phyloP scores from a whole-genome alignment of 2,113 vertebrate genomes.

The Eonycteris spelaea region DNA sequence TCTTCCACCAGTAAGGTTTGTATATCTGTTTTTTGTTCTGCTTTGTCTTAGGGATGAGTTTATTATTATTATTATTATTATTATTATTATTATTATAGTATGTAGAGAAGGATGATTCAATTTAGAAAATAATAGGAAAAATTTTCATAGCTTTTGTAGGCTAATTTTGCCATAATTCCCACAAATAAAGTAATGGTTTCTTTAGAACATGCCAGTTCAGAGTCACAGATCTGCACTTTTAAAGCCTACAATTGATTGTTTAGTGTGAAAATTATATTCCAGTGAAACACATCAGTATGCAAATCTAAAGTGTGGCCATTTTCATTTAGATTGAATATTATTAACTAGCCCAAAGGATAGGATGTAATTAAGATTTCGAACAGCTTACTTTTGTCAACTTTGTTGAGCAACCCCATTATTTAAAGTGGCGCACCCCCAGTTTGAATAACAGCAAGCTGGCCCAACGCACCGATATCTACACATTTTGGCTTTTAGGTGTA shows the following conservation, averaged over 20 bases:
- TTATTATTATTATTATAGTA: constrained; percentile 32
- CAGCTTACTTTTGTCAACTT: constrained; percentile 66
- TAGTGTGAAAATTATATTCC: constrained; percentile 50
- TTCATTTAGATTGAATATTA: constrained; percentile 52
- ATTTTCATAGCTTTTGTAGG: constrained; percentile 17
- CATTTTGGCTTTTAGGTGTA: background rate
- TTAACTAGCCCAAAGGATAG: constrained; percentile 54
- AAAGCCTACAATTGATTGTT: constrained; percentile 55
- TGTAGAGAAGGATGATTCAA: constrained; percentile 34
- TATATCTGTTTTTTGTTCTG: background rate
- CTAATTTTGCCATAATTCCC: constrained; percentile 34
- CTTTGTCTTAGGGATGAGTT: background rate
- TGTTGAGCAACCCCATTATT: constrained; percentile 44
- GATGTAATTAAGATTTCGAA: constrained; percentile 65
- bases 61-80: constrained; percentile 22
- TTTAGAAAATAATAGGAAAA: constrained; percentile 45
- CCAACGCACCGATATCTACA: background rate
- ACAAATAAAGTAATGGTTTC: constrained; percentile 38
- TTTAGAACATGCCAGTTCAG: background rate
- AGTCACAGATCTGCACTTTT: constrained; percentile 12
- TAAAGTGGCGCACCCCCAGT: constrained; percentile 29
- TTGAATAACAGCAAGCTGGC: background rate
- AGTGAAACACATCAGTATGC: constrained; percentile 42
- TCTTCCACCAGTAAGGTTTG: background rate
- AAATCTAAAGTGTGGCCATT: constrained; percentile 63